Percentiles rank a stretch among this genome's conserved stretches.
Conservation (phyloP, 2,888 invertebrate genomes). For the Drosophila monieri region DNA sequence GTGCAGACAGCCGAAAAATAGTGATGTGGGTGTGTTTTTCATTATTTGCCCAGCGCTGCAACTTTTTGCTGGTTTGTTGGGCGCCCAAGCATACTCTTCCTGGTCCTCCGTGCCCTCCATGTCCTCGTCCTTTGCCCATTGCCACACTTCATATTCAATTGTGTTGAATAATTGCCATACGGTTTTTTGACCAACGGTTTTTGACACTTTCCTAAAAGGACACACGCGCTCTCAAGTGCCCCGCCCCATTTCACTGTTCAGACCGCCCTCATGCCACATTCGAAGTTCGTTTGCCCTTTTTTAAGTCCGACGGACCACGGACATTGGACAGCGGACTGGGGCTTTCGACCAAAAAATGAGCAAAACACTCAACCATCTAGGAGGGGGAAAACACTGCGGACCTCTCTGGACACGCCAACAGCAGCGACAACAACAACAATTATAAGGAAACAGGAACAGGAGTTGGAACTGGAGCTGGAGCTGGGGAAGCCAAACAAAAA, state of each 20-base stretch:
- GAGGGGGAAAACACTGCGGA: slow-evolving; percentile 39
- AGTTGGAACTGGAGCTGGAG: neutral
- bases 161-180: slow-evolving; percentile 83
- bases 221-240: slow-evolving; percentile 67
- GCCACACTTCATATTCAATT: slow-evolving; percentile 83
- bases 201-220: slow-evolving; percentile 82
- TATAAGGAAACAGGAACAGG: slow-evolving; percentile 17
- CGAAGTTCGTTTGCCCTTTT: slow-evolving; percentile 69
- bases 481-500: slow-evolving; percentile 33
- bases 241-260: slow-evolving; percentile 19
- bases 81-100: slow-evolving; percentile 21
- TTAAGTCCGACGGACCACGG: slow-evolving; percentile 3
- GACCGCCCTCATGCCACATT: slow-evolving; percentile 66
- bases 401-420: slow-evolving; percentile 45
- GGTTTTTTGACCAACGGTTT: slow-evolving; percentile 83
- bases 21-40: slow-evolving; percentile 80
- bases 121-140: slow-evolving; percentile 57
- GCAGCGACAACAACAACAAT: slow-evolving; percentile 28
- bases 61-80: slow-evolving; percentile 47
- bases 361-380: slow-evolving; percentile 65
- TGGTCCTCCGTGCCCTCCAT: slow-evolving; percentile 4
- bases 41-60: slow-evolving; percentile 77
- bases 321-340: neutral
- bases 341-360: slow-evolving; percentile 63
- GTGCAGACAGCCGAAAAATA: slow-evolving; percentile 78